Evolutionary conservation across 2,888 invertebrate species (phyloP).

Genomic region (Celastrina argiolus): DNA sequence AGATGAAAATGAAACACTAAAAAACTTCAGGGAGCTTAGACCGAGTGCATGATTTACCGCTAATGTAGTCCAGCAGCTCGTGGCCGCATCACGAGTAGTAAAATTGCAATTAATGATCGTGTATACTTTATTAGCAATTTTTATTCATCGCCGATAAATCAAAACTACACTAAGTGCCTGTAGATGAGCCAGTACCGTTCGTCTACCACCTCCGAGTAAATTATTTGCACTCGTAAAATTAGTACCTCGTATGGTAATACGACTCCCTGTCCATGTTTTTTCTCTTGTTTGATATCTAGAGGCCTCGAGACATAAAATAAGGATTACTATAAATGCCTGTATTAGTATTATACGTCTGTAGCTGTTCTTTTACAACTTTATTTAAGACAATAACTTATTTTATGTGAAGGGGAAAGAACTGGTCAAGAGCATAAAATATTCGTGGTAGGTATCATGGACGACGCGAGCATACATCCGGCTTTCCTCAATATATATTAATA

Average conservation of each 20-base stretch:
- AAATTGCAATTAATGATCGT: slow-evolving; percentile 72
- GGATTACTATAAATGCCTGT: slow-evolving; percentile 5
- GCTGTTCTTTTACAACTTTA: slow-evolving; percentile 14
- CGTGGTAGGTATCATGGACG: neutral
- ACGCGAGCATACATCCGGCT: no score
- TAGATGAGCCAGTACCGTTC: slow-evolving; percentile 51
- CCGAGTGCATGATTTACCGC: slow-evolving; percentile 54
- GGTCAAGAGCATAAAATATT: slow-evolving; percentile 12
- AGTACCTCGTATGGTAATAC: slow-evolving; percentile 67
- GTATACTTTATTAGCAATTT: slow-evolving; percentile 65
- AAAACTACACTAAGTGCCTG: slow-evolving; percentile 47
- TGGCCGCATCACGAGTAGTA: slow-evolving; percentile 49
- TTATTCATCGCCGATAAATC: slow-evolving; percentile 53
- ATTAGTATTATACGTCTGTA: neutral
- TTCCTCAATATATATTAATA: no score
- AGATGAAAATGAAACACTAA: slow-evolving; percentile 34
- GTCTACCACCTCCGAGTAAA: slow-evolving; percentile 68
- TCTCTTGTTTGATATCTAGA: slow-evolving; percentile 61
- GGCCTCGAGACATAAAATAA: slow-evolving; percentile 30
- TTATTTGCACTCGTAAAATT: slow-evolving; percentile 73
- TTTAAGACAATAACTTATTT: slow-evolving; percentile 8
- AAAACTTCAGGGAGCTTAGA: slow-evolving; percentile 29
- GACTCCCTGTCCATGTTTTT: slow-evolving; percentile 65
- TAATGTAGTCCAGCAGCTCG: slow-evolving; percentile 31
- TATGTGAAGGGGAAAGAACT: slow-evolving; percentile 26